Conservation (phyloP, 2,113 vertebrate species). For the Stegastes partitus region DNA sequence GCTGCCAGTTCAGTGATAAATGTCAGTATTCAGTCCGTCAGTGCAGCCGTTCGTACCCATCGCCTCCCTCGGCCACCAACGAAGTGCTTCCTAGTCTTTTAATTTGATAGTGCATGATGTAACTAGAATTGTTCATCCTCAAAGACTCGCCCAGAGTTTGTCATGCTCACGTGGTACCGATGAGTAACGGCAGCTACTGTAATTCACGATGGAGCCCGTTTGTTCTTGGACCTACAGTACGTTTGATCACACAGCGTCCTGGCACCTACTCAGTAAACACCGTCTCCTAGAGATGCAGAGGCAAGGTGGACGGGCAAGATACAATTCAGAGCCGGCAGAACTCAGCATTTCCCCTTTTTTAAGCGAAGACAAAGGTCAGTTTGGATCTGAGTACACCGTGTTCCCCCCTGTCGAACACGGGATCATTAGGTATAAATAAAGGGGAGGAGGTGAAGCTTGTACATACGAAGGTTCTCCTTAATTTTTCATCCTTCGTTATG, state of each 20-base stretch:
- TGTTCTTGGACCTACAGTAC: slow-evolving; percentile 24
- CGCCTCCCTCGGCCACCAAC: too few species aligned
- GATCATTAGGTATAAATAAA: not conserved
- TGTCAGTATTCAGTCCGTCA: too few species aligned
- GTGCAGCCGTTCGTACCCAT: too few species aligned
- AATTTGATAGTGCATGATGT: too few species aligned
- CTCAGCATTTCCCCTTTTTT: slow-evolving; percentile 14
- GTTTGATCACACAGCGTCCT: slow-evolving; percentile 57
- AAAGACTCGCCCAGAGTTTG: not conserved
- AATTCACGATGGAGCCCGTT: slow-evolving; percentile 23
- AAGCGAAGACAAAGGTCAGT: slow-evolving; percentile 8
- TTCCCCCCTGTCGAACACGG: not conserved
- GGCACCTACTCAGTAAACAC: slow-evolving; percentile 74
- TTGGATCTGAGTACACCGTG: slow-evolving; percentile 6
- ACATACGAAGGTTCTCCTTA: not conserved
- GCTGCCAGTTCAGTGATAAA: too few species aligned
- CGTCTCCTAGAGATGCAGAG: slow-evolving; percentile 69
- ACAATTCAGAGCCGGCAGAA: slow-evolving; percentile 37
- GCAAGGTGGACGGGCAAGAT: slow-evolving; percentile 69
- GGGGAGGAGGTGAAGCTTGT: not conserved
- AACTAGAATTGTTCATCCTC: not conserved
- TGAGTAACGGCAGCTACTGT: slow-evolving; percentile 19
- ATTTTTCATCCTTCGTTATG: not conserved
- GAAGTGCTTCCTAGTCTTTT: too few species aligned
- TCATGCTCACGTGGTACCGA: not conserved